Conservation (phyloP, 2,888 invertebrate genomes). For the Enoplolaimus lenunculus region DNA sequence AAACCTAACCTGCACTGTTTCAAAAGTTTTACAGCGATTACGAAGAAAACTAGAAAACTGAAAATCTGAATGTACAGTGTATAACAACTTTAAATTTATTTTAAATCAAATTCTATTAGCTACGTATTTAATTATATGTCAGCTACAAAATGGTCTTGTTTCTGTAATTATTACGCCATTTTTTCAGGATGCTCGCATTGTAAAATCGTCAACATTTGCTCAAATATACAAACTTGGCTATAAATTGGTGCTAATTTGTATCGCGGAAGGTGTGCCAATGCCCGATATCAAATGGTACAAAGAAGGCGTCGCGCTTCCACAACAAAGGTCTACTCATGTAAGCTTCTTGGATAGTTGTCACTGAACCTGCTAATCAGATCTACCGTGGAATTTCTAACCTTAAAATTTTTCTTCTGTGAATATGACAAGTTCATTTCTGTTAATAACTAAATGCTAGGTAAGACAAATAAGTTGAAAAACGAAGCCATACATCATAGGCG, state of each 20-base stretch:
- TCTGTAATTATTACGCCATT: too few relatives aligned
- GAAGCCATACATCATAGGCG: neutral
- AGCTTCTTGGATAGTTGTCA: neutral
- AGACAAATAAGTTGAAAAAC: neutral
- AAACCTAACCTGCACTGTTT: too few relatives aligned
- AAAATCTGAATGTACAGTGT: too few relatives aligned
- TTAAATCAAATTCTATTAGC: too few relatives aligned
- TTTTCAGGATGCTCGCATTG: constrained; percentile 69
- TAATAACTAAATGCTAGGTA: too few relatives aligned
- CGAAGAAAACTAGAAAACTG: too few relatives aligned
- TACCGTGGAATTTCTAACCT: too few relatives aligned
- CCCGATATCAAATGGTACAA: constrained; percentile 86
- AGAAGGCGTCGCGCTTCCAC: constrained; percentile 68
- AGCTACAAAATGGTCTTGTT: too few relatives aligned
- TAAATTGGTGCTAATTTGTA: constrained; percentile 77
- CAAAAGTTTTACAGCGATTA: too few relatives aligned
- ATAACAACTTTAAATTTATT: too few relatives aligned
- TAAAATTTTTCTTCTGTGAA: neutral
- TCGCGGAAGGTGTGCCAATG: constrained; percentile 68
- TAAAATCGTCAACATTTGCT: constrained; percentile 75
- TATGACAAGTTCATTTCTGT: neutral
- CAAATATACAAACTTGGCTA: constrained; percentile 80
- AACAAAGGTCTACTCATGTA: constrained; percentile 16
- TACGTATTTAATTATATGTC: too few relatives aligned
- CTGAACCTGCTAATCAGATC: too few relatives aligned